phyloP scores from a whole-genome alignment of 2,888 invertebrate genomes.

The Rhagophthalmus giganteus region DNA sequence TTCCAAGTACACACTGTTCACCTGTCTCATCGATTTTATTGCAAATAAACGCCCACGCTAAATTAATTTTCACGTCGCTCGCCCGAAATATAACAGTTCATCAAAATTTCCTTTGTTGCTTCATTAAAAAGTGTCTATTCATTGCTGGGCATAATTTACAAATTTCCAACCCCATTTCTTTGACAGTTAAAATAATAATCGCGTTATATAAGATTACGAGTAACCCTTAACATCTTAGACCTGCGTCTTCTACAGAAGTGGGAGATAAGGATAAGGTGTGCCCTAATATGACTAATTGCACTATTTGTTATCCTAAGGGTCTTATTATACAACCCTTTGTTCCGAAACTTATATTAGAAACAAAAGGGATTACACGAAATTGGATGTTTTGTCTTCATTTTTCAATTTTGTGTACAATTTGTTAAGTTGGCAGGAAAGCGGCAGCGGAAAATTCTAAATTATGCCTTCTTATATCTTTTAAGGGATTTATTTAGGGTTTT shows the following conservation, averaged over 20 bases:
- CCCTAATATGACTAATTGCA: conserved; percentile 32
- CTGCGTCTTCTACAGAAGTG: neutral
- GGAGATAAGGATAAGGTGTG: conserved; percentile 20
- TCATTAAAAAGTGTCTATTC: conserved; percentile 9
- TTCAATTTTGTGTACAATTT: conserved; percentile 6
- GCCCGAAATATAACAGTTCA: conserved; percentile 9
- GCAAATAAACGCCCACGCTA: neutral
- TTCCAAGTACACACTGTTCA: neutral
- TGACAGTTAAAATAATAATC: conserved; percentile 5
- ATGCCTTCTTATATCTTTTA: neutral
- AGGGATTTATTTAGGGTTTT: conserved; percentile 2
- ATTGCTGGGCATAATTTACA: neutral
- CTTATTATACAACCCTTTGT: conserved; percentile 30
- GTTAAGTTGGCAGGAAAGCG: neutral
- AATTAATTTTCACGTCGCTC: conserved; percentile 9
- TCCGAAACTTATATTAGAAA: conserved; percentile 14
- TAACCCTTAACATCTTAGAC: neutral
- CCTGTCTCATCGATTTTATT: neutral
- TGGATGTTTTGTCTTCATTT: conserved; percentile 16
- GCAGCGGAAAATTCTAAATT: conserved; percentile 4
- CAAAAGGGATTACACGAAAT: conserved; percentile 10
- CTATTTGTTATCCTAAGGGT: conserved; percentile 33
- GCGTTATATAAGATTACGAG: conserved; percentile 4
- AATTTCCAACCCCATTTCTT: conserved; percentile 1
- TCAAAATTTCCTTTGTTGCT: conserved; percentile 3